These are phyloP conservation scores for Cacoxenus indagator DNA, from an alignment of 2,888 invertebrate genomes.

Conservation along the genomic window DNA sequence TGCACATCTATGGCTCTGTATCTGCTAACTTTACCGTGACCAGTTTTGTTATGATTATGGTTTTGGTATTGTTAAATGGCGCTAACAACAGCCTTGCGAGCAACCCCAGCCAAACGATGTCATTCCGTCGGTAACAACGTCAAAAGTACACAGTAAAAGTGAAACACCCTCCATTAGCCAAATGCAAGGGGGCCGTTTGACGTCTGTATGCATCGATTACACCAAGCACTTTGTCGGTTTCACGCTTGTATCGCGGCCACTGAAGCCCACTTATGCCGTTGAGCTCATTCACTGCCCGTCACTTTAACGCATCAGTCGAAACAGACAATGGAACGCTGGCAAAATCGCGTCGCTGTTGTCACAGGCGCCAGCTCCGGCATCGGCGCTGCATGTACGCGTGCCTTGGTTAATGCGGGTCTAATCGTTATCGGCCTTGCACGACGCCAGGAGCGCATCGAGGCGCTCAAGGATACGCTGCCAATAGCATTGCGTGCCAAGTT, in stretches of 20 bases:
- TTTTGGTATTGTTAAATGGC: too few species aligned
- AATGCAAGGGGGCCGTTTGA: too few species aligned
- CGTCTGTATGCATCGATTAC: too few species aligned
- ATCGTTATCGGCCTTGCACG: constrained; percentile 74
- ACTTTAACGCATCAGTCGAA: too few species aligned
- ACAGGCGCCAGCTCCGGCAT: constrained; percentile 78
- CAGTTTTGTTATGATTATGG: too few species aligned
- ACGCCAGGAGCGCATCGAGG: constrained; percentile 68
- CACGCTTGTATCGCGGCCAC: not conserved
- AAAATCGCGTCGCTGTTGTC: constrained; percentile 75
- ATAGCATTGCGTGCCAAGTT: constrained; percentile 45
- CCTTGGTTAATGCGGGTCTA: constrained; percentile 72
- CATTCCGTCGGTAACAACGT: too few species aligned
- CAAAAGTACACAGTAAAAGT: too few species aligned
- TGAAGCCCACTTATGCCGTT: not conserved
- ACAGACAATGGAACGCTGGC: constrained; percentile 75
- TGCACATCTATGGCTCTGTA: too few species aligned
- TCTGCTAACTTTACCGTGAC: too few species aligned
- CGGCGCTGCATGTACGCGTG: constrained; percentile 72
- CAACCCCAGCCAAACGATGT: too few species aligned
- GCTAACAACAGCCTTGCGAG: too few species aligned
- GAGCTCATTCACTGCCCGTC: not conserved
- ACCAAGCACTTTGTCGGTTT: not conserved
- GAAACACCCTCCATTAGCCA: too few species aligned
- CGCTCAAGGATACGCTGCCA: constrained; percentile 50